phyloP scores from a whole-genome alignment of 2,888 invertebrate species.

The Dinocampus coccinellae region DNA sequence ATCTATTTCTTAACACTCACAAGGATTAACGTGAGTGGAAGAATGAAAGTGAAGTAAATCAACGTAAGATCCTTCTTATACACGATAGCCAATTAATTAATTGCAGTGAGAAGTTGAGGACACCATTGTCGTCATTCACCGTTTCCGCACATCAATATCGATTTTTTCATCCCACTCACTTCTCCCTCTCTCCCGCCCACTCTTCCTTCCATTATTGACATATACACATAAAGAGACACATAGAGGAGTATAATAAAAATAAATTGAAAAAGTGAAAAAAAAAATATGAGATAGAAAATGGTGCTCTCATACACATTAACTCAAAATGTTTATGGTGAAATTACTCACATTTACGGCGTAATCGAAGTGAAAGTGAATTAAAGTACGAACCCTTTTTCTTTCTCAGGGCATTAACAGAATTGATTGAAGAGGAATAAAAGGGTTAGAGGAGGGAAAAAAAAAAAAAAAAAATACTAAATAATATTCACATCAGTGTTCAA shows the following conservation, averaged over 20 bases:
- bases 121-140: constrained; percentile 20
- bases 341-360: constrained; percentile 35
- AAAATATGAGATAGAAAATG: neutral
- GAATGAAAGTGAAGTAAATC: constrained; percentile 8
- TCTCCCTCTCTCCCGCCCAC: too few species aligned
- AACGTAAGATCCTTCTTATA: constrained; percentile 9
- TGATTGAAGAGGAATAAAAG: constrained; percentile 20
- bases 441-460: constrained; percentile 8
- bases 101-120: constrained; percentile 36
- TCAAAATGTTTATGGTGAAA: constrained; percentile 53
- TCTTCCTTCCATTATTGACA: too few species aligned
- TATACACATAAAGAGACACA: too few species aligned
- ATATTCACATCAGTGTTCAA: neutral
- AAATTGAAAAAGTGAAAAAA: neutral
- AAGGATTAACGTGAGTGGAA: constrained; percentile 9
- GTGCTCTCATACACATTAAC: too few species aligned
- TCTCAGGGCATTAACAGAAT: neutral
- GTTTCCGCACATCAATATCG: constrained; percentile 5
- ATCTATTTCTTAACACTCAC: constrained; percentile 23
- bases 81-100: constrained; percentile 42
- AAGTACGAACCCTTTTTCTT: constrained; percentile 40
- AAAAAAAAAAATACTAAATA: neutral
- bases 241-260: neutral
- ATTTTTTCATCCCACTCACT: constrained; percentile 36
- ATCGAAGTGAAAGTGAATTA: constrained; percentile 50